phyloP scores from a whole-genome alignment of 2,797 vertebrate genomes.

The Acipenser oxyrinchus region DNA sequence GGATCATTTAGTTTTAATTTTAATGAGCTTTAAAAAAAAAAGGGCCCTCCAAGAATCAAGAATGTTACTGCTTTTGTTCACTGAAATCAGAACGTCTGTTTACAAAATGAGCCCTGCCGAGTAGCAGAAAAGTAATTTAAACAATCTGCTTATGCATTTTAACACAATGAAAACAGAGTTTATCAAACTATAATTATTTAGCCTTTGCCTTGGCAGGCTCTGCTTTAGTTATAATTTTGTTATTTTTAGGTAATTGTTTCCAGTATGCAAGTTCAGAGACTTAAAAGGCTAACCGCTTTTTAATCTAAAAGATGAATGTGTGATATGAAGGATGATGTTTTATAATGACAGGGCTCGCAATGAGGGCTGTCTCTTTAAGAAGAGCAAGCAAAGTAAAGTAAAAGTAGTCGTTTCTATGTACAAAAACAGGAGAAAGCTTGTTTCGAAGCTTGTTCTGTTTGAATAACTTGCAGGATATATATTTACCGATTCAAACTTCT shows the following conservation, averaged over 20 bases:
- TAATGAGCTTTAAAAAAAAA: constrained; percentile 25
- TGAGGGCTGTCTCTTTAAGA: constrained; percentile 27
- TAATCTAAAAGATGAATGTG: constrained; percentile 38
- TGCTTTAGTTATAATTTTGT: constrained; percentile 41
- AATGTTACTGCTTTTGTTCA: constrained; percentile 22
- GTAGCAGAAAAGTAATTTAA: constrained; percentile 34
- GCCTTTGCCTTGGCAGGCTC: constrained; percentile 37
- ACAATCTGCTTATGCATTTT: constrained; percentile 26
- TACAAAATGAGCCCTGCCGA: constrained; percentile 32
- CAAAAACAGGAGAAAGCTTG: constrained; percentile 7
- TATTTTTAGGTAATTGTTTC: constrained; percentile 49
- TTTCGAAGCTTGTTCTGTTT: background rate
- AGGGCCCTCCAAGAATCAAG: constrained; percentile 16
- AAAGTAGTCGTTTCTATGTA: constrained; percentile 7
- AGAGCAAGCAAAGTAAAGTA: constrained; percentile 39
- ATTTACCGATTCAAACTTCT: background rate
- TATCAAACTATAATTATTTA: constrained; percentile 40
- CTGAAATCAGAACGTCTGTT: constrained; percentile 26
- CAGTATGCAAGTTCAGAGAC: constrained; percentile 37
- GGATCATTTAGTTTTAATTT: constrained; percentile 24
- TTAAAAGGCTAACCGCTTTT: constrained; percentile 39
- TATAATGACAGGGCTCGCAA: constrained; percentile 35
- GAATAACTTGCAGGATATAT: constrained; percentile 17
- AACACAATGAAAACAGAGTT: constrained; percentile 43
- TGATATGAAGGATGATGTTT: constrained; percentile 30